phyloP scores from a whole-genome alignment of 2,113 vertebrate species.

The Aepyceros melampus region DNA sequence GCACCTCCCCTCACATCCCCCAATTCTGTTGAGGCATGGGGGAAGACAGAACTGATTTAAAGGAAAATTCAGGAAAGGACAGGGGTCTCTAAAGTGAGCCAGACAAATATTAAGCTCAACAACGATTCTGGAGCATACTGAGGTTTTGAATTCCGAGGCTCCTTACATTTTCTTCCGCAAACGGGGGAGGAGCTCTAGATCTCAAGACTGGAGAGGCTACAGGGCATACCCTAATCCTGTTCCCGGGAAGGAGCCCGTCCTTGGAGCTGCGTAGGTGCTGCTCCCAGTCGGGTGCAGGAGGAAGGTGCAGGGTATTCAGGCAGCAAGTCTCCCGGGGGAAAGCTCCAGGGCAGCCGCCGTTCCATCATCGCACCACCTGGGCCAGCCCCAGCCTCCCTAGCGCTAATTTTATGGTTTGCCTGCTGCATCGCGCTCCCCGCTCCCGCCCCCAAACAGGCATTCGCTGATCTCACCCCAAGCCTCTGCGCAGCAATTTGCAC shows the following conservation, averaged over 20 bases:
- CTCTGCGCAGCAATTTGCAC: neutral
- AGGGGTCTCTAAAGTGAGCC: neutral
- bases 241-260: neutral
- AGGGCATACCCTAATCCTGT: neutral
- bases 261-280: neutral
- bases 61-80: neutral
- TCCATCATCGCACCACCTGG: neutral
- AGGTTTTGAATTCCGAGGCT: neutral
- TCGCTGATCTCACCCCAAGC: neutral
- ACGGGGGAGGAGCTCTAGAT: slow-evolving; percentile 46
- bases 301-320: neutral
- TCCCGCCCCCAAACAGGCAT: too few species aligned
- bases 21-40: neutral
- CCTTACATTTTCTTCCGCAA: slow-evolving; percentile 49
- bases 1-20: neutral
- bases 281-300: neutral
- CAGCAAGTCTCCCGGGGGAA: neutral
- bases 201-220: neutral
- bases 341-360: neutral
- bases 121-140: neutral
- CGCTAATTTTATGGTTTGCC: slow-evolving; percentile 5
- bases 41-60: neutral
- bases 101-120: neutral
- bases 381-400: neutral
- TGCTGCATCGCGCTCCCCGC: accelerated